Evolutionary conservation across 2,113 vertebrate species (phyloP).

Genomic region (Mohoua ochrocephala): DNA sequence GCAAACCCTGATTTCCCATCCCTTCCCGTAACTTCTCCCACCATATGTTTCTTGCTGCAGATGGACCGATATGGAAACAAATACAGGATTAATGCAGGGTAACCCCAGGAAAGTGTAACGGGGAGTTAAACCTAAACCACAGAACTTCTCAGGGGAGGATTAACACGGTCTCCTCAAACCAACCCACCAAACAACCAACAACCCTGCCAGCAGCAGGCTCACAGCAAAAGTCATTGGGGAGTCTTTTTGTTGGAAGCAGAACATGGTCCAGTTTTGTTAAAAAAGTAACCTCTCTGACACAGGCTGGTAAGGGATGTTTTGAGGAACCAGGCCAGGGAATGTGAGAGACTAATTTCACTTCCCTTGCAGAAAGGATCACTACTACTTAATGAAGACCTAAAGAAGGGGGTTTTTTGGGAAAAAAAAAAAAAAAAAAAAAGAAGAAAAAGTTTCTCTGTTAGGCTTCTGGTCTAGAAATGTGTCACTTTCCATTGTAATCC

Average conservation of each 20-base stretch:
- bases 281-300: background rate
- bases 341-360: background rate
- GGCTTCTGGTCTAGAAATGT: background rate
- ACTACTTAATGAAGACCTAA: background rate
- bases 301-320: background rate
- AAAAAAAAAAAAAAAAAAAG: background rate
- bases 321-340: background rate
- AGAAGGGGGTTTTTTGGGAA: accelerated
- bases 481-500: background rate
- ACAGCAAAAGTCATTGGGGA: background rate
- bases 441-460: background rate
- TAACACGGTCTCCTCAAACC: background rate
- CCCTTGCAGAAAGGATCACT: background rate
- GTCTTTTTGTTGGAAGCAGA: background rate
- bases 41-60: background rate
- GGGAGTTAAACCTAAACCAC: background rate
- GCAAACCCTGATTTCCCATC: background rate
- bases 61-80: background rate
- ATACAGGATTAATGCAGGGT: background rate
- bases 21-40: background rate
- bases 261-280: background rate
- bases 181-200: background rate
- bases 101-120: background rate
- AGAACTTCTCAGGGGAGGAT: background rate
- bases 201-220: background rate